Conservation (phyloP, 2,113 vertebrate species). For the Heliornis fulica region DNA sequence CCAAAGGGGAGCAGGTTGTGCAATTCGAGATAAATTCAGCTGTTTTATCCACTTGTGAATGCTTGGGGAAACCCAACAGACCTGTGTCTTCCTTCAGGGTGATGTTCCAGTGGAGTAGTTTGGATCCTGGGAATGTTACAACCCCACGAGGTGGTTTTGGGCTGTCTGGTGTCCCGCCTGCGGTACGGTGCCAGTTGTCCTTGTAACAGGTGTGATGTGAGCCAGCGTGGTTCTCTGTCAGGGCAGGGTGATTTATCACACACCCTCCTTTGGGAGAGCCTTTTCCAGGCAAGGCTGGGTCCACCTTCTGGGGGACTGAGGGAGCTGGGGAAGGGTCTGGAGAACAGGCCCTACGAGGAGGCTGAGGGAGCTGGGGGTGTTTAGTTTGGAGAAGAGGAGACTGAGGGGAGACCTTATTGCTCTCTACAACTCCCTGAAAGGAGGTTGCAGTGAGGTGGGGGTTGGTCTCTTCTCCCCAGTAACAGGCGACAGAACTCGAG, state of each 20-base stretch:
- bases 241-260: fast-evolving
- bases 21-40: background rate
- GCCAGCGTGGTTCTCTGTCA: background rate
- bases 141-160: background rate
- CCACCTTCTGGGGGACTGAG: too few relatives aligned
- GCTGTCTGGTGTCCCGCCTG: background rate
- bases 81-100: fast-evolving
- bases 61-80: background rate
- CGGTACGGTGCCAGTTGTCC: background rate
- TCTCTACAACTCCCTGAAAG: too few relatives aligned
- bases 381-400: too few relatives aligned
- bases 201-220: background rate
- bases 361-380: too few relatives aligned
- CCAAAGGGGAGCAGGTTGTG: background rate
- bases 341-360: too few relatives aligned
- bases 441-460: too few relatives aligned
- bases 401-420: too few relatives aligned
- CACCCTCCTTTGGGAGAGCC: background rate
- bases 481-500: too few relatives aligned
- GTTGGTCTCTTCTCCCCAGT: too few relatives aligned
- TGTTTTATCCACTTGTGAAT: background rate
- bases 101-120: too few relatives aligned
- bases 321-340: too few relatives aligned
- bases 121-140: background rate
- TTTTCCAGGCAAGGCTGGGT: background rate